Conservation (phyloP, 2,797 vertebrate species). For the Antrozous pallidus region DNA sequence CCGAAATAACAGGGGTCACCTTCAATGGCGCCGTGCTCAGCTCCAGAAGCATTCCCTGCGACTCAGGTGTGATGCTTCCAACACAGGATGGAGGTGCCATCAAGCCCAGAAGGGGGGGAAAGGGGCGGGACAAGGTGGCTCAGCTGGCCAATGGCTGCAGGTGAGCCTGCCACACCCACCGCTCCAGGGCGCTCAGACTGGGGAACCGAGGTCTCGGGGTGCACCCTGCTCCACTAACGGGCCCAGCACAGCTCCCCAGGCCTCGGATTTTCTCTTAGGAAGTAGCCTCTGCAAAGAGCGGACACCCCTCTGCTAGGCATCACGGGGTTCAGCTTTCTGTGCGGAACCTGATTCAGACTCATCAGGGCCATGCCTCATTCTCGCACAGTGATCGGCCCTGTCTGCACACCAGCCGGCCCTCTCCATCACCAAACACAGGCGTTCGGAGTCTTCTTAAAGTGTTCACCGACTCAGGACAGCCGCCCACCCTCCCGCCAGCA, state of each 20-base stretch:
- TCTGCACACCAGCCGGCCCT: accelerated
- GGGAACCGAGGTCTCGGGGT: too few species aligned
- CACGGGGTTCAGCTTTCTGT: neutral
- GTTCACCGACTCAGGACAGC: neutral
- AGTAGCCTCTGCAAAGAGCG: neutral
- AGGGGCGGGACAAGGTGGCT: neutral
- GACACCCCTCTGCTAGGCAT: neutral
- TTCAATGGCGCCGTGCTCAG: neutral
- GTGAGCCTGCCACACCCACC: too few species aligned
- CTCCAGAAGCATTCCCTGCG: accelerated
- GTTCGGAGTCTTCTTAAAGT: neutral
- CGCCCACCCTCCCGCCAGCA: neutral
- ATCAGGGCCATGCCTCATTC: too few species aligned
- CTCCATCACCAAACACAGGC: accelerated
- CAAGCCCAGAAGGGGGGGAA: neutral
- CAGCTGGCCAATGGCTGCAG: too few species aligned
- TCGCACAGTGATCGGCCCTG: too few species aligned
- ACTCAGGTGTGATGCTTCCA: neutral
- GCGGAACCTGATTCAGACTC: neutral
- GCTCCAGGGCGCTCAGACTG: accelerated
- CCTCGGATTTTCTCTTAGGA: neutral
- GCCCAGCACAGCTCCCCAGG: neutral
- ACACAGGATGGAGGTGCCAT: neutral
- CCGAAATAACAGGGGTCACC: neutral
- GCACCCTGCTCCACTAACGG: accelerated